Conservation (phyloP, 2,113 vertebrate genomes). For the Struthio camelus region DNA sequence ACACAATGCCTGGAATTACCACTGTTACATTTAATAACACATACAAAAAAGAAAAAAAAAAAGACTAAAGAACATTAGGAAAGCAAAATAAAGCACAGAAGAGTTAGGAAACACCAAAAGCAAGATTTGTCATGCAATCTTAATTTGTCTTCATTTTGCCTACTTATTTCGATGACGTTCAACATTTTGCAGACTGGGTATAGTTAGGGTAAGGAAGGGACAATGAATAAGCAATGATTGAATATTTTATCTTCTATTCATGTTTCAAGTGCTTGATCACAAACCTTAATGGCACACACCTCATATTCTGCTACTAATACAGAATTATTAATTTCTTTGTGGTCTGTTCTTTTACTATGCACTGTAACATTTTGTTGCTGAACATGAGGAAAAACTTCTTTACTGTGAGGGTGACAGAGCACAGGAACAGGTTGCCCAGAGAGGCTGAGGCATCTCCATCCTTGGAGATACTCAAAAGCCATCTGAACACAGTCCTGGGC, state of each 20-base stretch:
- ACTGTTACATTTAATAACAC: not conserved
- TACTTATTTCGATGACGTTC: not conserved
- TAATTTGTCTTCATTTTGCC: not conserved
- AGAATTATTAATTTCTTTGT: not conserved
- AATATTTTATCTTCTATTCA: not conserved
- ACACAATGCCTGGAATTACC: not conserved
- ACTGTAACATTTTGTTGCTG: not conserved
- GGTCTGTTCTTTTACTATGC: not conserved
- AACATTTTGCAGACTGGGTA: not conserved
- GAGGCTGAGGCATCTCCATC: too few relatives aligned
- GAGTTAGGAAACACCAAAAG: not conserved
- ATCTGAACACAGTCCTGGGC: too few relatives aligned
- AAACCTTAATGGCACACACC: not conserved
- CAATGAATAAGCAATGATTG: not conserved
- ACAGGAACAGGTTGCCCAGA: too few relatives aligned
- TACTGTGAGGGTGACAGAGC: too few relatives aligned
- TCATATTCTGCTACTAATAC: not conserved
- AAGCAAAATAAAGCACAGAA: not conserved
- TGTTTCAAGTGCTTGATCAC: not conserved
- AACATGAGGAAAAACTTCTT: too few relatives aligned
- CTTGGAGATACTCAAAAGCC: too few relatives aligned
- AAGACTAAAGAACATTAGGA: not conserved
- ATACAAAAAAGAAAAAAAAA: not conserved
- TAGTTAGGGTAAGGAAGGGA: not conserved
- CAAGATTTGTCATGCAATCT: not conserved